Conservation (phyloP, 2,797 vertebrate genomes). For the Hipposideros larvatus region DNA sequence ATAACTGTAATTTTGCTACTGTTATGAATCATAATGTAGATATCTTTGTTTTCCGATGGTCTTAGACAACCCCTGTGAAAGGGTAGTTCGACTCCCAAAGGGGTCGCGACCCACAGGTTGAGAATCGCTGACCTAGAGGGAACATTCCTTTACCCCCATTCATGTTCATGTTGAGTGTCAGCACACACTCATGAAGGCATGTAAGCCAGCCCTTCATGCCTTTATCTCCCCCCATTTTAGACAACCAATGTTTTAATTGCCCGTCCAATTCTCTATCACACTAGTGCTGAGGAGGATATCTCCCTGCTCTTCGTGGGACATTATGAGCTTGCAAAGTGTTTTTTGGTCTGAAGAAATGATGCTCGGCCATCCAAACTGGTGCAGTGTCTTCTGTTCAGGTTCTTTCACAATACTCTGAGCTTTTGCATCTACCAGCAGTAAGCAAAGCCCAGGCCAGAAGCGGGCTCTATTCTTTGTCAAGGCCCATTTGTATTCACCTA, state of each 20-base stretch:
- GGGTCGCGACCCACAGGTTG: no score
- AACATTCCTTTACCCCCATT: not conserved
- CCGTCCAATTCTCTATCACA: not conserved
- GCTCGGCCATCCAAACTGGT: not conserved
- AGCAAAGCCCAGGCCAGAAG: not conserved
- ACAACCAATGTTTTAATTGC: not conserved
- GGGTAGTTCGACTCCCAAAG: no score
- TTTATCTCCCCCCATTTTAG: not conserved
- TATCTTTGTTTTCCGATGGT: no score
- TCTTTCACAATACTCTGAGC: not conserved
- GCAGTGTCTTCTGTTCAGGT: not conserved
- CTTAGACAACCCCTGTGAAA: no score
- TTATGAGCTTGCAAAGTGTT: not conserved
- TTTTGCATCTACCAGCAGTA: not conserved
- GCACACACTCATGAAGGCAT: not conserved
- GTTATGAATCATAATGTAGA: no score
- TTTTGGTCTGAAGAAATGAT: not conserved
- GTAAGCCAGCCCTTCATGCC: not conserved
- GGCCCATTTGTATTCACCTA: not conserved
- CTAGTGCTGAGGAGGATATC: not conserved
- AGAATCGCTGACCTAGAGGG: not conserved
- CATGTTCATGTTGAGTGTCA: not conserved
- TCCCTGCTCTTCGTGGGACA: not conserved
- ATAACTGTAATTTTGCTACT: no score
- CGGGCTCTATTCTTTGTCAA: not conserved